A percentile compares a stretch with the other conserved stretches of the same genome.
phyloP scores from a whole-genome alignment of 2,888 invertebrate species.

The Watsonalla cultraria region DNA sequence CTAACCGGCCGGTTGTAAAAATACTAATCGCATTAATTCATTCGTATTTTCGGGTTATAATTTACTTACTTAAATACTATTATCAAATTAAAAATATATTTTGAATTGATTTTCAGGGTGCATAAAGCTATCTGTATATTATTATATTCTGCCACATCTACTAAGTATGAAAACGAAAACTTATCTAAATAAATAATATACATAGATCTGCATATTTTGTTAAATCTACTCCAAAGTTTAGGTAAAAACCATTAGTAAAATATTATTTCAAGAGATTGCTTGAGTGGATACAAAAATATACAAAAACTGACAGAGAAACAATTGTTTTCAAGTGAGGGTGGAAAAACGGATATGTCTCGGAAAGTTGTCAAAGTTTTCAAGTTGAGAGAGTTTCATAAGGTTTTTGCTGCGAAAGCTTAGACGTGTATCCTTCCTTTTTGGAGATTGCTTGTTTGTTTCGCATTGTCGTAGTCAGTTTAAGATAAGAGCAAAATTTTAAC shows the following conservation, averaged over 20 bases:
- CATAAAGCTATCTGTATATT: too few species aligned
- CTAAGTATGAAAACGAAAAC: too few species aligned
- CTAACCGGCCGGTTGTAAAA: too few species aligned
- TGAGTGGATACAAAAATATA: neutral
- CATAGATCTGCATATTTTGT: too few species aligned
- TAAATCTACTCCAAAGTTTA: too few species aligned
- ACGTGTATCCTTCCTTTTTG: slow-evolving; percentile 38
- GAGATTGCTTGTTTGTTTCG: slow-evolving; percentile 34
- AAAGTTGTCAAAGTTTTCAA: slow-evolving; percentile 33
- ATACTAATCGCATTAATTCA: too few species aligned
- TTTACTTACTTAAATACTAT: too few species aligned
- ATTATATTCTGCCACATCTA: too few species aligned
- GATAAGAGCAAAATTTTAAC: neutral
- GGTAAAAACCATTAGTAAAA: neutral
- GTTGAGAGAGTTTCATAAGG: slow-evolving; percentile 49
- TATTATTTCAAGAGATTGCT: neutral
- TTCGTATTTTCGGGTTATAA: too few species aligned
- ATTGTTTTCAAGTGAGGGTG: slow-evolving; percentile 21
- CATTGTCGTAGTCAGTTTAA: slow-evolving; percentile 16
- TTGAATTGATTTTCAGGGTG: too few species aligned
- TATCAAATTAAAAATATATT: too few species aligned
- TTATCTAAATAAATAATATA: too few species aligned
- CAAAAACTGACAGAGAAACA: slow-evolving; percentile 10
- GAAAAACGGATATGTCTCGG: slow-evolving; percentile 37
- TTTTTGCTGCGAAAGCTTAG: slow-evolving; percentile 48